phyloP scores from a whole-genome alignment of 1,140 invertebrate species.

The Phymastichus coffea region DNA sequence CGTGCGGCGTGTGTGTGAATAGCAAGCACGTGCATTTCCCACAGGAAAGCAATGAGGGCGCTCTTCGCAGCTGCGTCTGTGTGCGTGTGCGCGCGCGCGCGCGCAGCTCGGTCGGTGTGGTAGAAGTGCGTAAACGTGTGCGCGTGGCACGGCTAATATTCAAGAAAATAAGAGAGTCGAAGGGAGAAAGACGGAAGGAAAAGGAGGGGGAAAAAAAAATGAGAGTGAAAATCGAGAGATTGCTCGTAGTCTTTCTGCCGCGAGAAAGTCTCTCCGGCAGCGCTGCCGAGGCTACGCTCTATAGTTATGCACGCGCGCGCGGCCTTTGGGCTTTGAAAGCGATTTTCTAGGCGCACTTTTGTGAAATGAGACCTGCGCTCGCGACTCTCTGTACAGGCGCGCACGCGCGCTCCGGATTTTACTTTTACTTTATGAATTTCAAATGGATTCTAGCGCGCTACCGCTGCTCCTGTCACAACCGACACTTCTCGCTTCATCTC shows the following conservation, averaged over 20 bases:
- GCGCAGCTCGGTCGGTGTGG: neutral
- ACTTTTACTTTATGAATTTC: no score
- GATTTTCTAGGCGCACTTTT: conserved; percentile 24
- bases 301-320: neutral
- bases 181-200: neutral
- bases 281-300: neutral
- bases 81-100: neutral
- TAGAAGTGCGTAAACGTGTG: neutral
- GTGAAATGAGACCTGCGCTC: neutral
- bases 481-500: no score
- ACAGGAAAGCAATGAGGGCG: conserved; percentile 33
- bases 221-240: conserved; percentile 28
- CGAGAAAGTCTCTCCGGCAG: conserved; percentile 1
- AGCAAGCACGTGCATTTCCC: conserved; percentile 54
- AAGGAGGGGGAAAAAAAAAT: conserved; percentile 11
- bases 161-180: neutral
- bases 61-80: neutral
- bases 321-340: conserved; percentile 19
- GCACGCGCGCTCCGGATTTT: no score
- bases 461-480: no score
- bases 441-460: no score
- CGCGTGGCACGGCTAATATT: neutral
- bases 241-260: neutral
- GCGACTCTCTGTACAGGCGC: no score
- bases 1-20: conserved; percentile 53